These are phyloP conservation scores for Dasyprocta punctata DNA, from an alignment of 2,113 vertebrate species.

Conservation along the genomic window DNA sequence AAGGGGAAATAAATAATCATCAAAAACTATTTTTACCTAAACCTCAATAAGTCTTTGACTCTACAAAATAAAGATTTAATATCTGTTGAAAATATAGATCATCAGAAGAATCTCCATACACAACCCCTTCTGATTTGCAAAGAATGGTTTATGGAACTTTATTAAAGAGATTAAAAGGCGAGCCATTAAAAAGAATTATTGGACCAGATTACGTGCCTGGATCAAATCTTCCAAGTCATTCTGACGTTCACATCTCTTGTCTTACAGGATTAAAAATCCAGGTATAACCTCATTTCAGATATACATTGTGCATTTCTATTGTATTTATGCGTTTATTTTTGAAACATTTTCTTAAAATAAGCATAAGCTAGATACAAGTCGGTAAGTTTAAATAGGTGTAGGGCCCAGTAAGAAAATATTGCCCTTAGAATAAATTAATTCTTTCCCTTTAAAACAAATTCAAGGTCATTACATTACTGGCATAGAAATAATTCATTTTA, in stretches of 20 bases:
- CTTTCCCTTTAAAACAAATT: neutral
- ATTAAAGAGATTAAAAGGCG: slow-evolving; percentile 87
- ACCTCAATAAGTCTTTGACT: neutral
- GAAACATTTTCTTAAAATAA: slow-evolving; percentile 38
- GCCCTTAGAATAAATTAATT: neutral
- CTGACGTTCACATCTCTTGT: slow-evolving; percentile 94
- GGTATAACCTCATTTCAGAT: slow-evolving; percentile 82
- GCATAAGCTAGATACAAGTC: neutral
- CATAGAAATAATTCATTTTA: neutral
- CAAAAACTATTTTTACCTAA: neutral
- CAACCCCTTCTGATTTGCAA: slow-evolving; percentile 90
- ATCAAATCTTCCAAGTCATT: slow-evolving; percentile 97
- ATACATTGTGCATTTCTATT: neutral
- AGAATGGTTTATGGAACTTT: slow-evolving; percentile 86
- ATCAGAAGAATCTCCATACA: slow-evolving; percentile 79
- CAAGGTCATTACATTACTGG: neutral
- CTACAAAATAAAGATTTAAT: slow-evolving; percentile 34
- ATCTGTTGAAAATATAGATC: slow-evolving; percentile 80
- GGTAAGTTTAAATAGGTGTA: neutral
- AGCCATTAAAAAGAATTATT: slow-evolving; percentile 86
- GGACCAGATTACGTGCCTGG: slow-evolving; percentile 95
- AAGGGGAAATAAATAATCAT: neutral
- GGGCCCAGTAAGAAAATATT: neutral
- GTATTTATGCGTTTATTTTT: neutral
- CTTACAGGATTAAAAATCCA: slow-evolving; percentile 96